A percentile compares a stretch with the other conserved stretches of the same genome.
These are phyloP conservation scores for Papilio polyxenes DNA, from an alignment of 1,140 invertebrate species.

Conservation along the genomic window DNA sequence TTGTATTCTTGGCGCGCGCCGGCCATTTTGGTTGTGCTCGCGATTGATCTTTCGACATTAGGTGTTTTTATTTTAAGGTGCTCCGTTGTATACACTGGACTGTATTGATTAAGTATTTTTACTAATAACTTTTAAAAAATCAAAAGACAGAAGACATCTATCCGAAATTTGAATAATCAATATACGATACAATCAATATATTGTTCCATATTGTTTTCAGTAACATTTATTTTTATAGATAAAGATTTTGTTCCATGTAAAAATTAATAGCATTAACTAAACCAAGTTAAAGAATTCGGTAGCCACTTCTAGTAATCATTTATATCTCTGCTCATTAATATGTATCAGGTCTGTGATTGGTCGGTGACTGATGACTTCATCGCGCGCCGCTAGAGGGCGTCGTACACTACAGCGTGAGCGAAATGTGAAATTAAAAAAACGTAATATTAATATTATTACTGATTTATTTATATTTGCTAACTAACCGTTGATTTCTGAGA, in stretches of 20 bases:
- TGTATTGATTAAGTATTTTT: conserved; percentile 21
- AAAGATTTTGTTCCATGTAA: background rate
- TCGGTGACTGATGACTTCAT: conserved; percentile 59
- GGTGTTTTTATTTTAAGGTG: conserved; percentile 39
- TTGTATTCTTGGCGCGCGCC: conserved; percentile 60
- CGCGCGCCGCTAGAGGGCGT: conserved; percentile 36
- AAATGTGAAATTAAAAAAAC: background rate
- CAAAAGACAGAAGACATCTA: too few species aligned
- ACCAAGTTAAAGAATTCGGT: background rate
- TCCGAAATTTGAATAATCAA: too few species aligned
- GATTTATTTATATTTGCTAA: background rate
- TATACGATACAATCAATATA: too few species aligned
- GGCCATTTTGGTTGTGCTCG: conserved; percentile 51
- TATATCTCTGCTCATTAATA: conserved; percentile 54
- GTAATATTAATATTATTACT: background rate
- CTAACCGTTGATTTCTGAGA: background rate
- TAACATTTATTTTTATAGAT: too few species aligned
- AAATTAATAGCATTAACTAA: background rate
- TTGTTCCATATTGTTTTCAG: too few species aligned
- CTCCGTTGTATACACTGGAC: background rate
- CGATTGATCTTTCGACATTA: conserved; percentile 49
- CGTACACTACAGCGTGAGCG: conserved; percentile 7
- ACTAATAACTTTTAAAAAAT: background rate
- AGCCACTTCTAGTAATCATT: conserved; percentile 30
- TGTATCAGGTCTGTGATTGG: conserved; percentile 59